Evolutionary conservation across 2,888 invertebrate species (phyloP), one percentile per base, ranked within the genome.

Genomic region (Mesoligia furuncula): DNA sequence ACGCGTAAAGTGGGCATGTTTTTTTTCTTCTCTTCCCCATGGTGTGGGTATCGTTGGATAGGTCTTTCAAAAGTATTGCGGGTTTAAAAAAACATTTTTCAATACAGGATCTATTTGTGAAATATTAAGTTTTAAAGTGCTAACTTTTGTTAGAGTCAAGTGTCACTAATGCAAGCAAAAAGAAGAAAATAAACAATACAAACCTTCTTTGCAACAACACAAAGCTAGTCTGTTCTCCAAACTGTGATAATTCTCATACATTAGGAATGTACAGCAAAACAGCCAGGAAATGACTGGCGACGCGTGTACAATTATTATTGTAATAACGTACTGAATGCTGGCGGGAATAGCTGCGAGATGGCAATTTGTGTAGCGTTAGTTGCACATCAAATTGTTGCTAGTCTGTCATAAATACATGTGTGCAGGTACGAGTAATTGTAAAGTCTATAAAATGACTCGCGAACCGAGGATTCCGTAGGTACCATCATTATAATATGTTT

Each of bases 281-380:
- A 48, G 39, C 59, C 15, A 61, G 24, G 48, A 62, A 78, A 84
- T 73, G 0, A 66, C 48, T 39, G 7, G 78, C 72, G 61, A 75
- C 51, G n/a, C 36, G 11, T 39, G 48, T 31, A 42, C 70, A 73
- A 81, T 73, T 81, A 57, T 70, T 48, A 42, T 51, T 59, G 68
- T 72, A 69, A 83, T 69, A 77, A 75, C 76, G 62, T 57, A 39
- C 45, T 66, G 24, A 31, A 62, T 31, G 2, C 36, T 20, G 15
- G 36, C 15, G 24, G 42, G 31, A 42, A 73, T 31, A 59, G 31
- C 20, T 48, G 7, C 42, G 0, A 45, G 36, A 20, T 68, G 17
- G n/a, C 9, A 39, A 73, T 65, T 66, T 67, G 54, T 42, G 31
- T 17, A 24, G 67, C 39, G 24, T 62, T 45, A 15, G n/a, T 31